These are phyloP conservation scores for Stegodyphus mimosarum DNA, from an alignment of 1,140 invertebrate species.

Conservation along the genomic window DNA sequence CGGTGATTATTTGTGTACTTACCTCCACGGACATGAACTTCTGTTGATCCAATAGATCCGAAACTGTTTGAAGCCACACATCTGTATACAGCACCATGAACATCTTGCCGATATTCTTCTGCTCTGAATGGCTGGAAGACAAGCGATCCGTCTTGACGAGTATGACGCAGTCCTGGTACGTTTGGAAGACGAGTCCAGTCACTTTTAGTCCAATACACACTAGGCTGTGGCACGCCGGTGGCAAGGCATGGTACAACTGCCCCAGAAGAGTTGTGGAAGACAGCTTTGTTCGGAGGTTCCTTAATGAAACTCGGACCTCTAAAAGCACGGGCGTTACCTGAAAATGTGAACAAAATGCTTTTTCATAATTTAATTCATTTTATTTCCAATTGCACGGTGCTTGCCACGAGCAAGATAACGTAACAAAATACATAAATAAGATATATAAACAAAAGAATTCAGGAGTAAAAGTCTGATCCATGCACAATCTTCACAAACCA, in stretches of 20 bases:
- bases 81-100: slow-evolving; percentile 74
- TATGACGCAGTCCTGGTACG: slow-evolving; percentile 78
- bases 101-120: slow-evolving; percentile 72
- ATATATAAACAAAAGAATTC: no score
- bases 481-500: no score
- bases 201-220: slow-evolving; percentile 80
- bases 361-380: neutral
- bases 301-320: slow-evolving; percentile 88
- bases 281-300: slow-evolving; percentile 89
- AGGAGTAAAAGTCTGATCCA: no score
- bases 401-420: no score
- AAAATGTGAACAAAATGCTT: neutral
- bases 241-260: slow-evolving; percentile 91
- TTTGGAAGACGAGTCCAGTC: slow-evolving; percentile 74
- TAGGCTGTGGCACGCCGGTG: slow-evolving; percentile 81
- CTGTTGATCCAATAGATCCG: slow-evolving; percentile 88
- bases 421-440: no score
- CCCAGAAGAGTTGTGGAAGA: slow-evolving; percentile 94
- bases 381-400: no score
- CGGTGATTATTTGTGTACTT: slow-evolving; percentile 67
- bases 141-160: slow-evolving; percentile 69
- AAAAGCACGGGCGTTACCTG: neutral
- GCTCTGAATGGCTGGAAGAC: slow-evolving; percentile 67
- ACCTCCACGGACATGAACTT: slow-evolving; percentile 95
- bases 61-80: slow-evolving; percentile 90